Percentiles rank a stretch among this genome's conserved stretches.
phyloP scores from a whole-genome alignment of 2,113 vertebrate genomes.

The Epinephelus lanceolatus region DNA sequence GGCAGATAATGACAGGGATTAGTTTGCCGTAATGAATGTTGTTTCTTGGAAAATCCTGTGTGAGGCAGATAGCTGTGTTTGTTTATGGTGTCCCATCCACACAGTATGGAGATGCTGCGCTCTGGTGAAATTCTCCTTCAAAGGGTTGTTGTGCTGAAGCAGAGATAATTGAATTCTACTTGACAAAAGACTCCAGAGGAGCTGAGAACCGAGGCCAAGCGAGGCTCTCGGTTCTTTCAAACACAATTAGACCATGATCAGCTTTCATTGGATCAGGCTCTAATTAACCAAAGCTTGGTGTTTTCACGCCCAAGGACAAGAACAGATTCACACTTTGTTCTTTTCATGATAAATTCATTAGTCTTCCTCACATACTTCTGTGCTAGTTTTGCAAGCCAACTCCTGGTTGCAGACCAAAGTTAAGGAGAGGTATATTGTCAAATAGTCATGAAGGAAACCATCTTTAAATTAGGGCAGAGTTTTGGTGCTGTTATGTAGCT shows the following conservation, averaged over 20 bases:
- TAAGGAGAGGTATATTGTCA: neutral
- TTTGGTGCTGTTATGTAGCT: neutral
- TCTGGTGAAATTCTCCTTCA: constrained; percentile 54
- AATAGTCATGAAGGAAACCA: constrained; percentile 19
- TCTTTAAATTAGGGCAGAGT: neutral
- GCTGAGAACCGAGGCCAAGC: constrained; percentile 47
- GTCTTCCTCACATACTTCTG: constrained; percentile 5
- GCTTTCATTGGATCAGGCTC: constrained; percentile 38
- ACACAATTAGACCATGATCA: constrained; percentile 58
- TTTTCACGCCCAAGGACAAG: constrained; percentile 58
- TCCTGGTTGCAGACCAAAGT: constrained; percentile 23
- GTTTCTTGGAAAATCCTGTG: constrained; percentile 34
- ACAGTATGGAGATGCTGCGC: constrained; percentile 40
- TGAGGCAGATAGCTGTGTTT: constrained; percentile 42
- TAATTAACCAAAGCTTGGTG: constrained; percentile 58
- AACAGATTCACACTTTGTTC: constrained; percentile 32
- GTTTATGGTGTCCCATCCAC: constrained; percentile 23
- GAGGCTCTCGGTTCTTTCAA: constrained; percentile 45
- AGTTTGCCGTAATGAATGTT: constrained; percentile 55
- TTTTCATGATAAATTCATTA: constrained; percentile 51
- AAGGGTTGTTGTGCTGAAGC: constrained; percentile 56
- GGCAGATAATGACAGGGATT: constrained; percentile 33
- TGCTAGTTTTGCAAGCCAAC: constrained; percentile 35
- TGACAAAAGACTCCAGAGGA: constrained; percentile 61
- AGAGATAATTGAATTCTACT: constrained; percentile 65